These are phyloP conservation scores for Ciconia nigra DNA, from an alignment of 2,797 vertebrate species.

Conservation along the genomic window DNA sequence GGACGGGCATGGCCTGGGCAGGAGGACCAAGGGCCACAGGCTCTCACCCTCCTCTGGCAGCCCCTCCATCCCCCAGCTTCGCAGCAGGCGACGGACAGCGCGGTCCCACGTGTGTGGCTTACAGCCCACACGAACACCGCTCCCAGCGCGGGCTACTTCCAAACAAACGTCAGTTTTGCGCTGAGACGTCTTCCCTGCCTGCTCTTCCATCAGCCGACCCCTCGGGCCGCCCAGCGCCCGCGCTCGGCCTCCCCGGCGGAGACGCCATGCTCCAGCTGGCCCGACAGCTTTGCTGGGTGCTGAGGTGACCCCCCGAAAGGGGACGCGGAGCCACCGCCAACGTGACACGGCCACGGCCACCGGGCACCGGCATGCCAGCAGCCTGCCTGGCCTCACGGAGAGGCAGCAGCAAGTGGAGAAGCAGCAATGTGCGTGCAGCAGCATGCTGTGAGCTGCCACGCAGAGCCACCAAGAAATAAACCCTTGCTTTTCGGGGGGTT, in stretches of 20 bases:
- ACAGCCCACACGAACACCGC: fast-evolving
- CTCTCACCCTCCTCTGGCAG: neutral
- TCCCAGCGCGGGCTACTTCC: neutral
- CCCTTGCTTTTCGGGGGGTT: too few relatives aligned
- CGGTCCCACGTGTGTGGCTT: fast-evolving
- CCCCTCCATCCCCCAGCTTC: fast-evolving
- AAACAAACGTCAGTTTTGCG: fast-evolving
- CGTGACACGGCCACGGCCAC: fast-evolving
- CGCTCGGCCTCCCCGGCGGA: fast-evolving
- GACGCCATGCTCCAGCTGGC: fast-evolving
- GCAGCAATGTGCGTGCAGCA: neutral
- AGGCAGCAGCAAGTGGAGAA: neutral
- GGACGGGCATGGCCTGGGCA: too few relatives aligned
- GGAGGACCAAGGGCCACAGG: fast-evolving
- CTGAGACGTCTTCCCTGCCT: fast-evolving
- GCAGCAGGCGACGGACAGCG: fast-evolving
- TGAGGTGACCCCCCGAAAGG: fast-evolving
- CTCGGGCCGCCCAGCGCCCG: neutral
- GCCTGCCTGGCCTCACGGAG: neutral
- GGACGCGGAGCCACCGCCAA: fast-evolving
- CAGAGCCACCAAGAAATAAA: neutral
- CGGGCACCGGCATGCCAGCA: fast-evolving
- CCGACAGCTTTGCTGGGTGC: fast-evolving
- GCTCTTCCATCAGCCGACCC: neutral
- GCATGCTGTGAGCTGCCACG: fast-evolving